Evolutionary conservation across 2,888 invertebrate species (phyloP).

Genomic region (Luffia ferchaultella): DNA sequence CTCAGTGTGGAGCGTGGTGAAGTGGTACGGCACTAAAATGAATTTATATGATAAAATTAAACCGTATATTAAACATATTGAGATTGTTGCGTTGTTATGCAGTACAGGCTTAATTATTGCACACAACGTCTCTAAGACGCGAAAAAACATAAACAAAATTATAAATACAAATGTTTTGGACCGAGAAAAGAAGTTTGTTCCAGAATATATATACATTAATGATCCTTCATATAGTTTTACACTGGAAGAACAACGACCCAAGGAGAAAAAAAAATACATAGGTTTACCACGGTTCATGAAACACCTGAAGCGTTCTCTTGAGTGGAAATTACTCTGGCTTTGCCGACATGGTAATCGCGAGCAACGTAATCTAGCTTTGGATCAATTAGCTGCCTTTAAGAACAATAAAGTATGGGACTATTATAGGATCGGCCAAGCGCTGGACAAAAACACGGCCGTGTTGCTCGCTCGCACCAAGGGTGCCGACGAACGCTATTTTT

Average conservation of each 20-base stretch:
- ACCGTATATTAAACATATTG: slow-evolving; percentile 30
- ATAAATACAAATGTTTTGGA: slow-evolving; percentile 46
- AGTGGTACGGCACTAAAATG: no score
- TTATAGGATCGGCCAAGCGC: slow-evolving; percentile 78
- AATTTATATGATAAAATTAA: slow-evolving; percentile 33
- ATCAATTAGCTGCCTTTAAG: slow-evolving; percentile 71
- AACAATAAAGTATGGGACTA: slow-evolving; percentile 75
- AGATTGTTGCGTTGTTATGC: slow-evolving; percentile 28
- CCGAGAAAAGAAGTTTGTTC: slow-evolving; percentile 40
- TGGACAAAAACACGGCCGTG: slow-evolving; percentile 79
- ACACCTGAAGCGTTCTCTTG: slow-evolving; percentile 69
- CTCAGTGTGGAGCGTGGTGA: no score
- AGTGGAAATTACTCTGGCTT: slow-evolving; percentile 71
- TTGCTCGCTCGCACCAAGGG: slow-evolving; percentile 76
- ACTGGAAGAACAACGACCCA: slow-evolving; percentile 32
- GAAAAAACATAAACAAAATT: slow-evolving; percentile 29
- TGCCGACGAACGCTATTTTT: slow-evolving; percentile 77
- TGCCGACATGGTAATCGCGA: slow-evolving; percentile 70
- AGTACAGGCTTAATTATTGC: slow-evolving; percentile 29
- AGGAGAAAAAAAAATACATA: slow-evolving; percentile 29
- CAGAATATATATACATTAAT: slow-evolving; percentile 56
- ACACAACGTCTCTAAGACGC: slow-evolving; percentile 37
- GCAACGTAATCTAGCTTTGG: slow-evolving; percentile 71
- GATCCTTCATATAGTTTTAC: slow-evolving; percentile 40
- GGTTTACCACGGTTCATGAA: slow-evolving; percentile 64